Base-by-base conservation (phyloP, 2,113 vertebrate genomes). In the Aphyosemion australe region DNA sequence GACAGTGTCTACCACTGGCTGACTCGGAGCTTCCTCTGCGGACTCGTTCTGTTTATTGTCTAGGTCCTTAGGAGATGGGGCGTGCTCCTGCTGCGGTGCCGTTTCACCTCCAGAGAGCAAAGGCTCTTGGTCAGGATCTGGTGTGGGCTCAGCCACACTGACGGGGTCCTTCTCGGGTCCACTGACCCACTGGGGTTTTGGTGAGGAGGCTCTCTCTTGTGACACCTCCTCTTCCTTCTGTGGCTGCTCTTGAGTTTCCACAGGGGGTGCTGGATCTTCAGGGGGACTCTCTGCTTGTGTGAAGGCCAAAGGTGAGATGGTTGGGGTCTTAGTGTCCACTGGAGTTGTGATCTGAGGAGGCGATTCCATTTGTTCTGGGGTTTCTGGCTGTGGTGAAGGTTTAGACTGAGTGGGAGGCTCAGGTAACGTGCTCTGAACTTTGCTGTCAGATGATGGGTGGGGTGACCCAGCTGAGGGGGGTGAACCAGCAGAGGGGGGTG, bases 1-100 rank as follows among this genome's bases (percentile, higher is more conserved):
- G 95, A 95, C 88, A 91, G 89, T 96, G 95, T 97, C 96, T 95
- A 98, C 94, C 95, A 98, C 96, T 96, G 96, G 94, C 94, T 96
- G 95, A 96, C 92, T 96, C 88, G 94, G 93, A 95, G 95, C 90
- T 91, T 95, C 95, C 93, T 94, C 95, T 94, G 92, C 87, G 93
- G 94, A 94, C 92, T 94, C 94, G 93, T 89, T 96, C 94, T 95
- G 95, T 94, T 95, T 94, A 95, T 92, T 95, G 93, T 88, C 94
- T 92, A 90, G 84, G 82, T 95, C 95, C 92, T 87, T 67, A 74
- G 94, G 88, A 84, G 95, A 90, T 72, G 90, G 69, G 78, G 92
- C 89, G 87, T 92, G 92, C 72, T 74, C 73, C 70, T 78, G 55
- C 80, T 94, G 92, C 88, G 90, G 94, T 72, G 75, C 73, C 9